Base-by-base conservation (phyloP, 2,888 invertebrate species). In the Tetrapedia diversipes region DNA sequence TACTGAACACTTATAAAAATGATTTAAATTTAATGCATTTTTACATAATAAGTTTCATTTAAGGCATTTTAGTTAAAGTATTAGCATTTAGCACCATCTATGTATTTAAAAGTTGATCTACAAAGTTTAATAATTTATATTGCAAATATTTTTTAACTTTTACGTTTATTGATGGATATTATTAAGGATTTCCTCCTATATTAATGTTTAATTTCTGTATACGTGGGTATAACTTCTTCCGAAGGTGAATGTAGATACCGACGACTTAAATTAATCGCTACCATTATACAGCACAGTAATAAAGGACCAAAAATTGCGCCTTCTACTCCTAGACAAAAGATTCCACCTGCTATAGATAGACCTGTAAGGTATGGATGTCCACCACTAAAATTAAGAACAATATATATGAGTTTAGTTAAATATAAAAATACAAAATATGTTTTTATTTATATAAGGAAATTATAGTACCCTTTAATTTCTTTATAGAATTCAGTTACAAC, bases 321-420 rank as follows among this genome's bases (percentile, higher is more conserved):
- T 92, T 99, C 98, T 69, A 98, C 95, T 0, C 99, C 99, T 83
- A 99, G 93, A 94, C 98, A 99, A 92, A 98, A 98, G 89, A 99
- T 97, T 56, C 99, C 99, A 14, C 99, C 99, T 22, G 98, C 99
- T 89, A 99, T 98, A 2, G 99, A 97, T 66, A 99, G 93, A 41
- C 98, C 99, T 10, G 99, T 99, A 78, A 99, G 94, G 92, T 99
- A 99, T 0, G 99, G 99, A 93, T 99, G 99, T 2, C 98, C 98
- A 27, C 97, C 96, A 69, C 98, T 97, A 88, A 65, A 85, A 86
- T 59, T n/a, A 75, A 72, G 6, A 60, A 45, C 14, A 70, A 57
- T 71, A 66, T 2, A 45, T 19, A 16, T 39, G 3, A 27, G 11
- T 63, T 14, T 16, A 7, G 1, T 49, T 24, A 27, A 6, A 27